Evolutionary conservation across 2,113 vertebrate species (phyloP).

Genomic region (Nothoprocta pentlandii): DNA sequence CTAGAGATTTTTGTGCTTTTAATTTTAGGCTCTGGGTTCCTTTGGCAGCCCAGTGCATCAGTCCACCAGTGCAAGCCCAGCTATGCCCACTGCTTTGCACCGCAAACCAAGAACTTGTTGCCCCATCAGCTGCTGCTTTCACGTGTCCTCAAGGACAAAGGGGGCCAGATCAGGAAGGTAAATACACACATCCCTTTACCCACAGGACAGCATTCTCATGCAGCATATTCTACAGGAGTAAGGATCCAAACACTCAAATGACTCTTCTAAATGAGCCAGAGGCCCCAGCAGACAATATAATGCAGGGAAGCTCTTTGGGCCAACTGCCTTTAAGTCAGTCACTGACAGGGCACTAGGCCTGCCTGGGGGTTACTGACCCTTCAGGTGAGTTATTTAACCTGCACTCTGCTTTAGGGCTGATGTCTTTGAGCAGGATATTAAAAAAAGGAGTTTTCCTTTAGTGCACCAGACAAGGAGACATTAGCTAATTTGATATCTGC

Average conservation of each 20-base stretch:
- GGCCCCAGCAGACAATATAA: neutral
- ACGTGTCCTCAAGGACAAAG: neutral
- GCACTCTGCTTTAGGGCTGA: neutral
- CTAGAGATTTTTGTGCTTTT: neutral
- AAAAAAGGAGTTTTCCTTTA: neutral
- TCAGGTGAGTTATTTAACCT: neutral
- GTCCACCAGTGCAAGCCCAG: neutral
- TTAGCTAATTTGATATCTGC: neutral
- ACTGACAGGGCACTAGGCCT: neutral
- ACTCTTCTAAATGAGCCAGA: neutral
- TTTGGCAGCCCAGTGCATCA: neutral
- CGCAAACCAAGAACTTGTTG: neutral
- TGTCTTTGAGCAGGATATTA: neutral
- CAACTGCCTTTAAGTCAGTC: neutral
- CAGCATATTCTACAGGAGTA: neutral
- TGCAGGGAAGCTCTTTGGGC: neutral
- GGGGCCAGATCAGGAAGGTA: neutral
- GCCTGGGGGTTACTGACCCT: neutral
- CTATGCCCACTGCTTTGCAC: neutral
- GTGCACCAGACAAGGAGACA: neutral
- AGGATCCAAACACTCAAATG: accelerated
- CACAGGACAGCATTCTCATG: neutral
- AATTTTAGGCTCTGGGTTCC: neutral
- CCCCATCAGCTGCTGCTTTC: neutral
- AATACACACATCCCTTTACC: neutral